Percentiles rank a stretch among this genome's conserved stretches.
Evolutionary conservation across 53 echinoderm and acorn worm species (phyloP).

Genomic region (Echinarachnius parma): DNA sequence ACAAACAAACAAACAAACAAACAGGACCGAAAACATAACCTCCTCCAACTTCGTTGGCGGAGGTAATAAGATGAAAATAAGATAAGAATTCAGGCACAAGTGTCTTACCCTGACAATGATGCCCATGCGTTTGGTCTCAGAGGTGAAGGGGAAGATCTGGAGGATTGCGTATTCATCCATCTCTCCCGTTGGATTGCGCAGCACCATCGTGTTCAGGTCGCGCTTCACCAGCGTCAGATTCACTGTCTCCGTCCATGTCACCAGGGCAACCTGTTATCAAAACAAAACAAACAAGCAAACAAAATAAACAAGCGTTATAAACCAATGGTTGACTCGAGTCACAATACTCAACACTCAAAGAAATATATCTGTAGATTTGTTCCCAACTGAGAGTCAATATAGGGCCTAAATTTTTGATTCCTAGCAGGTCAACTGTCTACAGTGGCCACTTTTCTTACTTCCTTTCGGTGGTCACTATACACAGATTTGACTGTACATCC

Average conservation of each 20-base stretch:
- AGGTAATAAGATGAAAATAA: no score
- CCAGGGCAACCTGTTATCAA: conserved; percentile 77
- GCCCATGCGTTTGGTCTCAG: conserved; percentile 97
- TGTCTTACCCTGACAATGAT: conserved; percentile 85
- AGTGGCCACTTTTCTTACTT: no score
- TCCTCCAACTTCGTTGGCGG: no score
- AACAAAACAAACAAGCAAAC: not conserved
- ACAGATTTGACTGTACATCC: not conserved
- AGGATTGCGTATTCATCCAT: conserved; percentile 72
- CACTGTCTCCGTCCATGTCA: conserved; percentile 93
- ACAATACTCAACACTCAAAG: no score
- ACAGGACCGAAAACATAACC: no score
- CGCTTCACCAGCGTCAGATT: conserved; percentile 80
- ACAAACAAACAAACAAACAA: no score
- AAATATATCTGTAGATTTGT: no score
- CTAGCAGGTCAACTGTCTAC: no score
- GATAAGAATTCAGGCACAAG: not conserved
- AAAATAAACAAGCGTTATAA: not conserved
- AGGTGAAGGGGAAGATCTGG: conserved; percentile 97
- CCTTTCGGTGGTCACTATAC: not conserved
- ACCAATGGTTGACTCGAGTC: not conserved
- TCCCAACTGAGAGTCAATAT: no score
- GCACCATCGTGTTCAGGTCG: conserved; percentile 80
- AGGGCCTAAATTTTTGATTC: no score
- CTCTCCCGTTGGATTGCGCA: conserved; percentile 74